These are phyloP conservation scores for Drosophila diplacantha DNA, from an alignment of 2,888 invertebrate genomes.

Conservation along the genomic window DNA sequence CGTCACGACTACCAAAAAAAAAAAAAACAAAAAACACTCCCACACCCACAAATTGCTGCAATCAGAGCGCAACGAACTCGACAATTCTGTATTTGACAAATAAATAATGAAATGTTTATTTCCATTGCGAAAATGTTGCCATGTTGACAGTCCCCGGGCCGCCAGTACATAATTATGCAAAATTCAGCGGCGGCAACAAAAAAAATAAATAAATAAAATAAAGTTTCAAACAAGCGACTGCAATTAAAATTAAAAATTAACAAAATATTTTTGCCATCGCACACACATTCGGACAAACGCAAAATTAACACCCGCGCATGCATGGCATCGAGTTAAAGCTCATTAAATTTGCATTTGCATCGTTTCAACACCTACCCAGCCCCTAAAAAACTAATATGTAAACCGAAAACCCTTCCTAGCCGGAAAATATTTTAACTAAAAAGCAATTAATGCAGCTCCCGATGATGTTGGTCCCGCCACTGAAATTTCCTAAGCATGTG, in stretches of 20 bases:
- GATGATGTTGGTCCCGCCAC: conserved; percentile 39
- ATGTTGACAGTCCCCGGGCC: conserved; percentile 28
- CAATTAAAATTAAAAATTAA: conserved; percentile 72
- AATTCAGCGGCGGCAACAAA: conserved; percentile 36
- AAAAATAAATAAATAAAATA: conserved; percentile 37
- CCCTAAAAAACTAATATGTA: not conserved
- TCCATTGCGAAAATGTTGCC: conserved; percentile 45
- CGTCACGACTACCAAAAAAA: conserved; percentile 24
- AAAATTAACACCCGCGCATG: conserved; percentile 35
- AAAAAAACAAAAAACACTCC: not conserved
- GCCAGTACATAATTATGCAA: conserved; percentile 59
- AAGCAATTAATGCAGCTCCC: conserved; percentile 63
- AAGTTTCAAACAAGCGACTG: conserved; percentile 55
- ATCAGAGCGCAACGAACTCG: conserved; percentile 28
- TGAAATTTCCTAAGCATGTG: conserved; percentile 31
- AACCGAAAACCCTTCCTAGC: conserved; percentile 27
- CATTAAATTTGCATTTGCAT: conserved; percentile 70
- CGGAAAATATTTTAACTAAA: conserved; percentile 31
- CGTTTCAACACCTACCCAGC: conserved; percentile 55
- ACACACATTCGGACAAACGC: conserved; percentile 19
- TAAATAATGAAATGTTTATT: conserved; percentile 54
- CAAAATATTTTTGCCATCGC: conserved; percentile 58
- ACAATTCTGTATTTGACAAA: conserved; percentile 37
- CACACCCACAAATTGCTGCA: conserved; percentile 7
- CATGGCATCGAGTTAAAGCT: conserved; percentile 51